phyloP scores from a whole-genome alignment of 2,113 vertebrate genomes.

The Dicentrarchus labrax region DNA sequence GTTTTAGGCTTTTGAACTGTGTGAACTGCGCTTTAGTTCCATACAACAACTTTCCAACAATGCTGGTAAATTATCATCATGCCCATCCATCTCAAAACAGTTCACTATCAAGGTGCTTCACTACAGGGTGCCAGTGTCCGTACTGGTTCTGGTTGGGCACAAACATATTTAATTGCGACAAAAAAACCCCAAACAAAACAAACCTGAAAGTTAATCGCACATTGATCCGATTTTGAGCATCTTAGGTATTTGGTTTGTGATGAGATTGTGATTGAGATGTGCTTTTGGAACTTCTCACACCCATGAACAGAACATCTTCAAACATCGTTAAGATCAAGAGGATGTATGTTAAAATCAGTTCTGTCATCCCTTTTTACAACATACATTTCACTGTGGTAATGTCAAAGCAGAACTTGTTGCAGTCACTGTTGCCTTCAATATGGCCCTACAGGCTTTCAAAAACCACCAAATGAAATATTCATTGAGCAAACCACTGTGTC shows the following conservation, averaged over 20 bases:
- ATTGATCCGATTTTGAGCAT: neutral
- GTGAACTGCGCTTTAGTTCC: neutral
- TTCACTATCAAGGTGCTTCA: neutral
- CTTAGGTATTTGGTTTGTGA: slow-evolving; percentile 1
- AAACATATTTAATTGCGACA: too few relatives aligned
- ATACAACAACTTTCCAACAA: neutral
- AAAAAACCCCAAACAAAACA: too few relatives aligned
- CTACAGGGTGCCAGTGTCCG: too few relatives aligned
- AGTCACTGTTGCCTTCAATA: neutral
- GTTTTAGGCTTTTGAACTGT: neutral
- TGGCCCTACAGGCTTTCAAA: neutral
- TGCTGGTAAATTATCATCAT: neutral
- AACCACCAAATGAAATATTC: slow-evolving; percentile 13
- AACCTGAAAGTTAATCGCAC: too few relatives aligned
- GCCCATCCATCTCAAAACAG: neutral
- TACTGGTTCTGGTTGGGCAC: too few relatives aligned
- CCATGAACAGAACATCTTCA: neutral
- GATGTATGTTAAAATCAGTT: neutral
- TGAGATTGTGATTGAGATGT: too few relatives aligned
- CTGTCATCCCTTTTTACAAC: neutral
- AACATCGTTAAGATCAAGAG: neutral
- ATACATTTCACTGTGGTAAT: neutral
- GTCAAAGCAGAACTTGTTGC: neutral
- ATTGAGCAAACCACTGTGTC: slow-evolving; percentile 3
- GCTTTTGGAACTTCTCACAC: neutral